phyloP scores from a whole-genome alignment of 2,888 invertebrate genomes.

The Patella pellucida region DNA sequence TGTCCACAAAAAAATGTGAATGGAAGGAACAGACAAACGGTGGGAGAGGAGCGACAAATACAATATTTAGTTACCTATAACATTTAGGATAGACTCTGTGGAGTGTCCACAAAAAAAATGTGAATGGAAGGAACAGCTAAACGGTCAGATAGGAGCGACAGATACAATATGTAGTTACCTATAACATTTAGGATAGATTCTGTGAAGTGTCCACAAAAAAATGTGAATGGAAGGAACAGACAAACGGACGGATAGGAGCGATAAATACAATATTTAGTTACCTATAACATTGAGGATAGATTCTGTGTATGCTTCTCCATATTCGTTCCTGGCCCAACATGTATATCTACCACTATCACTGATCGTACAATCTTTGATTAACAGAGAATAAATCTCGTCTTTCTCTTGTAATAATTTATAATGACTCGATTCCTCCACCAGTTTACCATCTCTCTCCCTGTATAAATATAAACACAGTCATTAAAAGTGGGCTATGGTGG shows the following conservation, averaged over 20 bases:
- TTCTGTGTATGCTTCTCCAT: constrained; percentile 74
- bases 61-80: constrained; percentile 48
- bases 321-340: constrained; percentile 85
- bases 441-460: constrained; percentile 66
- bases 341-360: constrained; percentile 80
- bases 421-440: constrained; percentile 54
- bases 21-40: too few relatives aligned
- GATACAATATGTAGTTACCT: not conserved
- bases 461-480: not conserved
- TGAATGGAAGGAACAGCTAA: too few relatives aligned
- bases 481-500: not conserved
- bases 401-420: constrained; percentile 60
- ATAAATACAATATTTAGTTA: constrained; percentile 32
- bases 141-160: not conserved
- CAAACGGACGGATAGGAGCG: too few relatives aligned
- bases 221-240: too few relatives aligned
- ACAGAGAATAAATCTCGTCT: constrained; percentile 69
- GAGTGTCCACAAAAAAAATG: too few relatives aligned
- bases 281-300: constrained; percentile 63
- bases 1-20: too few relatives aligned
- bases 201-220: too few relatives aligned
- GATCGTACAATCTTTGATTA: constrained; percentile 65
- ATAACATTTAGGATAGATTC: too few relatives aligned
- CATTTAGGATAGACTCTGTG: constrained; percentile 63
- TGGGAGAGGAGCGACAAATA: not conserved